Evolutionary conservation across 1,140 invertebrate species (phyloP), one percentile per base, ranked within the genome.

Genomic region (Halictus rubicundus): DNA sequence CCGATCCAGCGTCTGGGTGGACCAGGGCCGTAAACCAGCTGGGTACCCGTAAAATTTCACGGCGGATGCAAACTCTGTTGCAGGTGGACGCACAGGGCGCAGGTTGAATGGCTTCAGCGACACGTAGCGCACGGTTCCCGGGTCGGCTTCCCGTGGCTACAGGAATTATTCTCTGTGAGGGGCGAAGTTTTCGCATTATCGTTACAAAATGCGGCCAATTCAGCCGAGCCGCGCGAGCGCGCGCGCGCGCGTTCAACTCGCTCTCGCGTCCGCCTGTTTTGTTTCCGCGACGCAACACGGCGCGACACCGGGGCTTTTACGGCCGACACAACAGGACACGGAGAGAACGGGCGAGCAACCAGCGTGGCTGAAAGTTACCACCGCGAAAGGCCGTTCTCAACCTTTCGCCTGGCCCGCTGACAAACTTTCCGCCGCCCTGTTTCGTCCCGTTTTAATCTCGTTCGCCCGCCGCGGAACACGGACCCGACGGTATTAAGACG

Each of bases 131-230:
- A n/a, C 52, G 39, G 71, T 64, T 72, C 68, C 9, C 32, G 27
- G 27, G 9, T 10, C n/a, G 5, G 60, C 6, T 19, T 23, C 21
- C 54, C 49, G 37, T 19, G 10, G 42, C 42, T 14, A 12, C 39
- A 12, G 25, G 66, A 82, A 71, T 70, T 68, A 64, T 71, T 74
- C 65, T 70, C 72, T 37, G 5, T 21, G 23, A 52, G 2, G 2
- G 4, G 37, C 14, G 80, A 80, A 87, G 77, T 87, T 87, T 74
- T 83, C 76, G 77, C 78, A 81, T 87, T 85, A 87, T 74, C 80
- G 82, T 87, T 83, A 71, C 42, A 82, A 87, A 87, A 80, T 25
- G 77, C 32, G 54, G 46, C 49, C 64, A 65, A 76, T 66, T 59
- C 72, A 32, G 63, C 32, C 42, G 14, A 5, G 54, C 37, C 68